Evolutionary conservation across 2,797 vertebrate species (phyloP).

Genomic region (Hemitrygon akajei): DNA sequence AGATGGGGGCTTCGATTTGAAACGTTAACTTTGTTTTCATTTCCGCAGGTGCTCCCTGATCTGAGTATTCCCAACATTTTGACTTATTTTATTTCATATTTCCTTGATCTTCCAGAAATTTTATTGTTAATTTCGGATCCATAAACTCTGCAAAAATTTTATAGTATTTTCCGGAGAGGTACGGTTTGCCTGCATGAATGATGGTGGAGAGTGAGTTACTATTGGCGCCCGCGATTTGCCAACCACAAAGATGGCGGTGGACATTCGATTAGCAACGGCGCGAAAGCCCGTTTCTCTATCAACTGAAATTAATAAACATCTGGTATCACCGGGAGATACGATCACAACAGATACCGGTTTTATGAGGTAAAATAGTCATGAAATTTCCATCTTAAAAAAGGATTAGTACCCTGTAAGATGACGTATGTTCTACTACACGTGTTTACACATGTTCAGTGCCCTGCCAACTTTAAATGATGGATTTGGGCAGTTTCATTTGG

Average conservation of each 20-base stretch:
- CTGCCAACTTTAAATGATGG: too few relatives aligned
- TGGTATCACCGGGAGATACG: constrained; percentile 88
- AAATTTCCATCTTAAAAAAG: neutral
- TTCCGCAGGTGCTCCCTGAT: neutral
- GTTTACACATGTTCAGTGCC: neutral
- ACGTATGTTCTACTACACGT: neutral
- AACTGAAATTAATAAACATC: constrained; percentile 59
- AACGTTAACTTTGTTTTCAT: neutral
- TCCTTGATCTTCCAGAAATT: neutral
- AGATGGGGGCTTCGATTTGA: too few relatives aligned
- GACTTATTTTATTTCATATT: neutral
- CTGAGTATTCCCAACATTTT: neutral
- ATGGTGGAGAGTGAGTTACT: neutral
- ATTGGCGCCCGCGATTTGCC: neutral
- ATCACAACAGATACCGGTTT: constrained; percentile 94
- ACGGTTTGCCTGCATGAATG: neutral
- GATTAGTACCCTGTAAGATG: neutral
- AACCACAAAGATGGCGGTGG: constrained; percentile 70
- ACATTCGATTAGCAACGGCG: constrained; percentile 68
- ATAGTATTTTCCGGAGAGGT: too few relatives aligned
- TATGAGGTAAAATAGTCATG: constrained; percentile 70
- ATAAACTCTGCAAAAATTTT: too few relatives aligned
- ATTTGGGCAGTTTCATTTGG: neutral
- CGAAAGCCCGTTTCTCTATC: constrained; percentile 50
- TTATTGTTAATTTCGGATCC: neutral